Evolutionary conservation across 2,797 vertebrate species (phyloP).

Genomic region (Poeciliopsis paucimaculata): DNA sequence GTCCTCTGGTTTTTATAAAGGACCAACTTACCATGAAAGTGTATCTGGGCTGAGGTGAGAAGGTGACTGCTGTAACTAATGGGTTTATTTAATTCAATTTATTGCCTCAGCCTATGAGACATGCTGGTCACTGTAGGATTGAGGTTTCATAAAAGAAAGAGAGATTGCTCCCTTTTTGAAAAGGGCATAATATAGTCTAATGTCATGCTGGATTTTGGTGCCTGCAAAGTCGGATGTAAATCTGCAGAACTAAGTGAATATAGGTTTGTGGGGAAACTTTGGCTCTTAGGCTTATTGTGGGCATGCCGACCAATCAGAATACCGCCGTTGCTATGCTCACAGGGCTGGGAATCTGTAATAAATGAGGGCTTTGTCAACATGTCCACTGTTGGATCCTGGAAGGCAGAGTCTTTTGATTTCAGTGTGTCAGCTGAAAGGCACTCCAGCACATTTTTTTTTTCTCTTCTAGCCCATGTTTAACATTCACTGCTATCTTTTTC

Average conservation of each 20-base stretch:
- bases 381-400: constrained; percentile 64
- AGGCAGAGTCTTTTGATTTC: constrained; percentile 58
- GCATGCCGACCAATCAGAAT: constrained; percentile 77
- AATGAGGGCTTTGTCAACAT: constrained; percentile 81
- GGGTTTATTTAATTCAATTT: constrained; percentile 85
- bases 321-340: constrained; percentile 62
- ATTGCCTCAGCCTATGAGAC: constrained; percentile 73
- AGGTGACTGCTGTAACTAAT: constrained; percentile 81
- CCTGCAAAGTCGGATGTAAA: constrained; percentile 71
- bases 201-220: constrained; percentile 77
- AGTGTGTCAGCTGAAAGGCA: constrained; percentile 41
- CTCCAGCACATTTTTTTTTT: constrained; percentile 29
- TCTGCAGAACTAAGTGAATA: constrained; percentile 82
- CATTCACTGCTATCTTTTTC: constrained; percentile 43
- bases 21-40: constrained; percentile 79
- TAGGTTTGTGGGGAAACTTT: constrained; percentile 73
- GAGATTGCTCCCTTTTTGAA: constrained; percentile 74
- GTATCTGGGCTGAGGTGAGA: constrained; percentile 78
- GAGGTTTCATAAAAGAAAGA: constrained; percentile 76
- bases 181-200: constrained; percentile 71
- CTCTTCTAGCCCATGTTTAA: constrained; percentile 42
- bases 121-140: constrained; percentile 75
- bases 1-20: constrained; percentile 72
- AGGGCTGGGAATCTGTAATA: constrained; percentile 68
- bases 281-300: constrained; percentile 72